These are phyloP conservation scores for Megathymus violae DNA, from an alignment of 1,140 invertebrate genomes.

Conservation along the genomic window DNA sequence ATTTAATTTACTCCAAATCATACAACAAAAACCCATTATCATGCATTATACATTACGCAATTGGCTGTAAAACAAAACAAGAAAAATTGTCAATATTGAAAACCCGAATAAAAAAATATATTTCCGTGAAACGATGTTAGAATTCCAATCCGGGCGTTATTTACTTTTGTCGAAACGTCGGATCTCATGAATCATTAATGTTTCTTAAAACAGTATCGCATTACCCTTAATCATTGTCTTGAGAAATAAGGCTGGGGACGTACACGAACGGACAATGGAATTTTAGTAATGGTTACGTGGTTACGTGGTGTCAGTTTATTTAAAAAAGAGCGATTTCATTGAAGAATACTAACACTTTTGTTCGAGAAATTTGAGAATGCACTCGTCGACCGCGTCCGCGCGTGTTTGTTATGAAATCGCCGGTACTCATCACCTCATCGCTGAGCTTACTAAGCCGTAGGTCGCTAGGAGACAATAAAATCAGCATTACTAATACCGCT, in stretches of 20 bases:
- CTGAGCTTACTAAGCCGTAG: slow-evolving; percentile 69
- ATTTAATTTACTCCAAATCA: slow-evolving; percentile 43
- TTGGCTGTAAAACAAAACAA: slow-evolving; percentile 62
- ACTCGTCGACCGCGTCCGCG: slow-evolving; percentile 43
- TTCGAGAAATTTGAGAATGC: slow-evolving; percentile 66
- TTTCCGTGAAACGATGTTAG: slow-evolving; percentile 38
- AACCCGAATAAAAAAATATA: slow-evolving; percentile 39
- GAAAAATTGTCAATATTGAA: slow-evolving; percentile 49
- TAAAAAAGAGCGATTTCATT: slow-evolving; percentile 71
- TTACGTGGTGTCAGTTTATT: slow-evolving; percentile 69
- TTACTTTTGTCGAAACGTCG: slow-evolving; percentile 54
- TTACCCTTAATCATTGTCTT: slow-evolving; percentile 74
- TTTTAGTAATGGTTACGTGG: slow-evolving; percentile 74
- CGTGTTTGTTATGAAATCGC: slow-evolving; percentile 47
- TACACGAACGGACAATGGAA: slow-evolving; percentile 76
- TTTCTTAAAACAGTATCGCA: slow-evolving; percentile 77
- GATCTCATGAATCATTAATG: slow-evolving; percentile 73
- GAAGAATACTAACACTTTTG: slow-evolving; percentile 74
- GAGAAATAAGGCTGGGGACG: slow-evolving; percentile 67
- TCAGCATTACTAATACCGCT: slow-evolving; percentile 74
- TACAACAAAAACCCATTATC: slow-evolving; percentile 39
- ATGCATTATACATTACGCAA: slow-evolving; percentile 44
- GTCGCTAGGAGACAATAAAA: slow-evolving; percentile 53
- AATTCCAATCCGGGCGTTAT: slow-evolving; percentile 43
- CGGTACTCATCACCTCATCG: slow-evolving; percentile 55